Evolutionary conservation across 2,797 vertebrate genomes (phyloP).

Genomic region (Halcyon chelicuti): DNA sequence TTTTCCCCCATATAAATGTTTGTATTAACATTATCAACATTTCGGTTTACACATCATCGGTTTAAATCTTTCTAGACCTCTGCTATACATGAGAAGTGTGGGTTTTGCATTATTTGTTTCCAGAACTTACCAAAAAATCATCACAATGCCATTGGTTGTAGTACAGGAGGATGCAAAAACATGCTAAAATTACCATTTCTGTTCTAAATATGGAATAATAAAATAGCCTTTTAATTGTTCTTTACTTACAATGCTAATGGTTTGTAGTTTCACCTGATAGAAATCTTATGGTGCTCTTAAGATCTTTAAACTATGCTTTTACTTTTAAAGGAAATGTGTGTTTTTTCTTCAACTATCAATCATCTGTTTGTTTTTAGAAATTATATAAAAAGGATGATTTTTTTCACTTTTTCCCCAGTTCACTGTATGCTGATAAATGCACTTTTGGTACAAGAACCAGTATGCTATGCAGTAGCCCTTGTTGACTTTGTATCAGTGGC

Average conservation of each 20-base stretch:
- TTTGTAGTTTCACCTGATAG: conserved; percentile 28
- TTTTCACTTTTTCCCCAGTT: background rate
- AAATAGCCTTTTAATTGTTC: background rate
- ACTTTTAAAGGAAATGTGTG: background rate
- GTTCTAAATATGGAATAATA: background rate
- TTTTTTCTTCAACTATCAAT: background rate
- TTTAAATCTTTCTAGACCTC: conserved; percentile 15
- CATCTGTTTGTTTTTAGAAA: background rate
- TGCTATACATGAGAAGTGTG: background rate
- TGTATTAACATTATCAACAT: background rate
- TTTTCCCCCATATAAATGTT: conserved; percentile 23
- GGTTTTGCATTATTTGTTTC: conserved; percentile 10
- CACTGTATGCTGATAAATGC: conserved; percentile 44
- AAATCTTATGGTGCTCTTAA: conserved; percentile 59
- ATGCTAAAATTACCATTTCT: background rate
- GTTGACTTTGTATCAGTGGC: background rate
- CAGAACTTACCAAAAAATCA: background rate
- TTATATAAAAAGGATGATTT: background rate
- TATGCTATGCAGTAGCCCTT: conserved; percentile 43
- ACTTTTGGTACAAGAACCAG: conserved; percentile 27
- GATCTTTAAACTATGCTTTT: conserved; percentile 19
- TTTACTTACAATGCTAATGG: conserved; percentile 25
- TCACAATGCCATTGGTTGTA: background rate
- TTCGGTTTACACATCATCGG: conserved; percentile 37
- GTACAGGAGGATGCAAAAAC: background rate